A percentile compares a stretch with the other conserved stretches of the same genome.
Conservation (phyloP, 1,140 invertebrate species). For the Eubasilissa regina region DNA sequence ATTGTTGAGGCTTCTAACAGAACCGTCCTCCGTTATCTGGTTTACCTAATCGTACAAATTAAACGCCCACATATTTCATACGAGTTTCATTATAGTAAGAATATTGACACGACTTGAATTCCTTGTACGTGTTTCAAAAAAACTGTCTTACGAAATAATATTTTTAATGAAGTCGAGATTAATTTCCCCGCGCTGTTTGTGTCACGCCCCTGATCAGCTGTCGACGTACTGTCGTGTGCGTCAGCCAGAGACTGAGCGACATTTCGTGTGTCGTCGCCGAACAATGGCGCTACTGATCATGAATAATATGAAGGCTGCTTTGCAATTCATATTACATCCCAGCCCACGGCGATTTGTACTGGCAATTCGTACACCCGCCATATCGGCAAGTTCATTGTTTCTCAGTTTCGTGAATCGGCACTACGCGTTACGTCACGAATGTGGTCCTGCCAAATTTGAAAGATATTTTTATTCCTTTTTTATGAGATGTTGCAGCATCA, state of each 20-base stretch:
- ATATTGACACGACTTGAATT: too few relatives aligned
- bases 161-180: too few relatives aligned
- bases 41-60: too few relatives aligned
- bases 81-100: too few relatives aligned
- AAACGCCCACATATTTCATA: too few relatives aligned
- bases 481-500: too few relatives aligned
- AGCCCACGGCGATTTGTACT: slow-evolving; percentile 44
- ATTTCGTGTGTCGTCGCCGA: slow-evolving; percentile 50
- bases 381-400: slow-evolving; percentile 37
- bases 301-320: slow-evolving; percentile 56
- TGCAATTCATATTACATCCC: slow-evolving; percentile 55
- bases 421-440: slow-evolving; percentile 3
- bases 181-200: too few relatives aligned
- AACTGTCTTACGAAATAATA: too few relatives aligned
- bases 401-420: slow-evolving; percentile 4
- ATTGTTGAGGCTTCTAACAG: too few relatives aligned
- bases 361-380: not conserved
- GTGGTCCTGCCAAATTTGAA: slow-evolving; percentile 8
- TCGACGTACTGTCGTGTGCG: slow-evolving; percentile 7
- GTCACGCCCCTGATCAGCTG: slow-evolving; percentile 9
- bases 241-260: slow-evolving; percentile 50
- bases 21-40: too few relatives aligned
- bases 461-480: too few relatives aligned
- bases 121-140: too few relatives aligned
- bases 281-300: slow-evolving; percentile 58